These are phyloP conservation scores for Athene noctua DNA, from an alignment of 2,113 vertebrate species.

Conservation along the genomic window DNA sequence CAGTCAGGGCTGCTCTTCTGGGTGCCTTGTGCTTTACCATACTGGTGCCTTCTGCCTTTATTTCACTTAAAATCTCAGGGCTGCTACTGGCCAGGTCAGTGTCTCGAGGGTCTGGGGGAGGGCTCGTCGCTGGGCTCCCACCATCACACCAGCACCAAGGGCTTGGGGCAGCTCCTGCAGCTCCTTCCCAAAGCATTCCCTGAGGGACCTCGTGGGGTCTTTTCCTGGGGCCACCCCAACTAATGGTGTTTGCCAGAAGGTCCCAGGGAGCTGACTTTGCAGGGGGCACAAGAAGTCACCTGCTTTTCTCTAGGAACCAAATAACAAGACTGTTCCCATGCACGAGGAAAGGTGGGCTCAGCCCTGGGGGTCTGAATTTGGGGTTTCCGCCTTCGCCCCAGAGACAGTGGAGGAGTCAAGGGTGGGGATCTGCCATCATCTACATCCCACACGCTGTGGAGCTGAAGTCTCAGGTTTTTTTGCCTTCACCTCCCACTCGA, in stretches of 20 bases:
- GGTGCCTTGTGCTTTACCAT: not conserved
- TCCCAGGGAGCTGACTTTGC: not conserved
- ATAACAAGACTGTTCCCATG: not conserved
- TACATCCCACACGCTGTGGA: not conserved
- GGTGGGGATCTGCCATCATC: conserved; percentile 44
- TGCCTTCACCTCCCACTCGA: conserved; percentile 56
- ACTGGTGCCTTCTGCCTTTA: not conserved
- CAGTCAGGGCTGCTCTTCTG: not conserved
- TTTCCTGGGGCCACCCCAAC: not conserved
- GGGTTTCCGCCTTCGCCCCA: not conserved
- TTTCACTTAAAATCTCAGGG: not conserved
- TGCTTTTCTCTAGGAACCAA: not conserved
- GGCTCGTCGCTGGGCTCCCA: rapidly evolving
- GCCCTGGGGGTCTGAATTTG: not conserved
- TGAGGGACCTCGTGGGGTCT: rapidly evolving
- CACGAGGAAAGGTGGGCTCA: not conserved
- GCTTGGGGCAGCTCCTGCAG: not conserved
- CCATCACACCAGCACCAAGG: not conserved
- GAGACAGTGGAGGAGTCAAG: not conserved
- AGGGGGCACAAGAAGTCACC: not conserved
- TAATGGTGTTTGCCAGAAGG: not conserved
- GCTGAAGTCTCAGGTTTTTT: conserved; percentile 7
- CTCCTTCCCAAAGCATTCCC: not conserved
- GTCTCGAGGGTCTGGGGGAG: not conserved
- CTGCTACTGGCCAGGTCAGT: not conserved